Base-by-base conservation (phyloP, 2,797 vertebrate species). In the Benthosema pterotum region DNA sequence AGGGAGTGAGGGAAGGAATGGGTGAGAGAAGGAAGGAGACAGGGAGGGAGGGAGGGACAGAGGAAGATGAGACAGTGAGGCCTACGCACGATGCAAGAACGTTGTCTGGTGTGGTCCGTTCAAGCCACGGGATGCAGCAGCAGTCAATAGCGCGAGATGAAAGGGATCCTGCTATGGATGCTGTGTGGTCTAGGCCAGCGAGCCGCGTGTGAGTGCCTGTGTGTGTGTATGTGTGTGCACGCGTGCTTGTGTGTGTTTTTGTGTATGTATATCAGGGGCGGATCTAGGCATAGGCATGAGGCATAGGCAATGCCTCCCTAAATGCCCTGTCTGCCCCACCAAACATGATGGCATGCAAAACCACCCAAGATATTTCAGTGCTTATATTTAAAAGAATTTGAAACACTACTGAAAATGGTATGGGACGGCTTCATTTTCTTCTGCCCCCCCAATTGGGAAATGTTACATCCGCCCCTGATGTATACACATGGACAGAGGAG, bases 71-170 rank as follows among this genome's bases (percentile, higher is more conserved):
- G 47, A n/a, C 12, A 14, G 47, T 16, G 14, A 17, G 16, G 47
- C 71, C 75, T 78, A 78, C 72, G 78, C 78, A 67, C 49, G 54
- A 79, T 69, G 63, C 62, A 70, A 82, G 78, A n/a, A 79, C 82
- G 72, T 72, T 87, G 82, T 87, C 77, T 88, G 78, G 82, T 87
- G 83, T 83, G 82, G 83, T 90, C 87, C 81, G 88, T 86, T 91
- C 83, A 90, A 86, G 75, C 83, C 82, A 88, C 77, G 76, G 85
- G 87, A 91, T 83, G 83, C 79, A 83, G 72, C 82, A 71, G 80
- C 77, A 87, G 87, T 91, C 88, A 85, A 89, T 88, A 86, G 69
- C 52, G 18, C 60, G 67, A 87, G 87, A 91, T 92, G 84, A 93
- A 91, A 92, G 84, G 73, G 71, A 78, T 80, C 79, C 80, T 56